phyloP scores from a whole-genome alignment of 1,140 invertebrate species.

The Zaprionus tsacasi region DNA sequence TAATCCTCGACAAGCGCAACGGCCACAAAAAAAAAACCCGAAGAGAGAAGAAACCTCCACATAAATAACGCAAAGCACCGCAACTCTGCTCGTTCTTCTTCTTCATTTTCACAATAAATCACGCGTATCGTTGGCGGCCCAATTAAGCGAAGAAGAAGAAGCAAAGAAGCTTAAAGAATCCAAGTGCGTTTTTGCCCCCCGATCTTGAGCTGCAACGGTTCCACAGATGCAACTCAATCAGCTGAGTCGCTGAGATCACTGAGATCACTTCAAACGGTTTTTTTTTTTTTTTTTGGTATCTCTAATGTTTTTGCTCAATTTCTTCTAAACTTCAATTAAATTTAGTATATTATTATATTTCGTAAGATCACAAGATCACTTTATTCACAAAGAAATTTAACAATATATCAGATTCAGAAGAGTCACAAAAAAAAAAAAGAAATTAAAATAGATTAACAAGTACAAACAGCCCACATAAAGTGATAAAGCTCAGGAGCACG shows the following conservation, averaged over 20 bases:
- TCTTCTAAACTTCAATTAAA: no score
- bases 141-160: conserved; percentile 61
- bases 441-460: not conserved
- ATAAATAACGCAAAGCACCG: conserved; percentile 66
- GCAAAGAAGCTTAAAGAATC: not conserved
- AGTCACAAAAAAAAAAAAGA: not conserved
- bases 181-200: not conserved
- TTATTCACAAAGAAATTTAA: not conserved
- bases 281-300: not conserved
- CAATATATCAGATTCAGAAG: not conserved
- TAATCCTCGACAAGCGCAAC: conserved; percentile 65
- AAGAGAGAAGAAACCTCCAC: conserved; percentile 60
- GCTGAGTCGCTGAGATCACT: conserved; percentile 5
- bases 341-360: no score
- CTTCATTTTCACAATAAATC: conserved; percentile 71
- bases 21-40: conserved; percentile 52
- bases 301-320: not conserved
- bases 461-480: not conserved
- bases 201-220: conserved; percentile 19
- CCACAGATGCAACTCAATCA: conserved; percentile 40
- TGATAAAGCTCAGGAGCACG: not conserved
- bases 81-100: conserved; percentile 42
- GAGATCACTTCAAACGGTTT: not conserved
- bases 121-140: conserved; percentile 60
- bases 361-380: not conserved